Conservation (phyloP, 2,113 vertebrate genomes). For the Gambusia affinis region DNA sequence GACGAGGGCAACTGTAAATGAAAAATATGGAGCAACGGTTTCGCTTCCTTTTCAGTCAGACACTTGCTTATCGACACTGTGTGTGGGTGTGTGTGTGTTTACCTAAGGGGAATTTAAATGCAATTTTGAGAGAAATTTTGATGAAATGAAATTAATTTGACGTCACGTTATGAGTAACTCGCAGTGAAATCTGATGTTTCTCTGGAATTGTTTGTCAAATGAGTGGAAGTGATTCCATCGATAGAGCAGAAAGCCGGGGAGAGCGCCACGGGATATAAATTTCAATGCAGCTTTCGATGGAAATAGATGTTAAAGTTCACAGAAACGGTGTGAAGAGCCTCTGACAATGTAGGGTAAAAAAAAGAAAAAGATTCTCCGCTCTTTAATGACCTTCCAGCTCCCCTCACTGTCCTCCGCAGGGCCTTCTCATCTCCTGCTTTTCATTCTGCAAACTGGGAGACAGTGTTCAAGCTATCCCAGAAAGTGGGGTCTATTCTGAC, state of each 20-base stretch:
- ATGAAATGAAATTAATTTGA: neutral
- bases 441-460: neutral
- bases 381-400: neutral
- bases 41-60: conserved; percentile 2
- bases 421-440: neutral
- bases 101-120: too few species aligned
- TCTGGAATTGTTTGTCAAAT: neutral
- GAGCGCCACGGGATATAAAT: neutral
- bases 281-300: neutral
- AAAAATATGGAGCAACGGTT: neutral
- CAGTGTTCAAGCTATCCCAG: neutral
- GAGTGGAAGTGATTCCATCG: neutral
- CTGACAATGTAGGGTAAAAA: neutral
- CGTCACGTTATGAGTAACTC: too few species aligned
- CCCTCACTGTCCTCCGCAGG: neutral
- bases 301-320: neutral
- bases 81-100: too few species aligned
- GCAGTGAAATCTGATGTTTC: neutral
- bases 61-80: too few species aligned
- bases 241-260: neutral
- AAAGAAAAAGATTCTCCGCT: neutral
- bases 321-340: neutral
- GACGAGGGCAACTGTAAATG: neutral
- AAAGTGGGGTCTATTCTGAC: neutral
- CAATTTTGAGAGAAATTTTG: too few species aligned